Evolutionary conservation across 2,113 vertebrate genomes (phyloP).

Genomic region (Chinchilla lanigera): DNA sequence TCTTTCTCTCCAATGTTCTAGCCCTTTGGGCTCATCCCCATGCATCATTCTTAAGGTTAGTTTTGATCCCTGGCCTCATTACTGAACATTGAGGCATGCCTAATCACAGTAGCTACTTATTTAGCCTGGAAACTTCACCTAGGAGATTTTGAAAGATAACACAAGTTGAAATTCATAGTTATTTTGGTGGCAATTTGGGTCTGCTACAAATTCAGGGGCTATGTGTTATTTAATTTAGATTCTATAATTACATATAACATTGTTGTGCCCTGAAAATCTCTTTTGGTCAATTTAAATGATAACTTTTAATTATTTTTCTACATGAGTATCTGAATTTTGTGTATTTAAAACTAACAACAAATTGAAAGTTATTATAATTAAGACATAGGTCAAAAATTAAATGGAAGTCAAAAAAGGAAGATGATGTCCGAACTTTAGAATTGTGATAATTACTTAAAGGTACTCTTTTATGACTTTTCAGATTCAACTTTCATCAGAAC

Average conservation of each 20-base stretch:
- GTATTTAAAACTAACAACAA: conserved; percentile 51
- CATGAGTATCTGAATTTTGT: conserved; percentile 42
- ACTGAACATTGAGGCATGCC: conserved; percentile 48
- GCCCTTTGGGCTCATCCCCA: neutral
- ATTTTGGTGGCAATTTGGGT: conserved; percentile 61
- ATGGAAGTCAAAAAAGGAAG: neutral
- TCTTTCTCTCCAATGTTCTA: conserved; percentile 19
- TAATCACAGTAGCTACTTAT: conserved; percentile 62
- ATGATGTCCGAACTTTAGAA: neutral
- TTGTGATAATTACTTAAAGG: neutral
- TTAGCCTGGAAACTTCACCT: conserved; percentile 67
- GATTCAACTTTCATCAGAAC: neutral
- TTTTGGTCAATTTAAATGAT: conserved; percentile 49
- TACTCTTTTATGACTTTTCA: neutral
- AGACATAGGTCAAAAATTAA: conserved; percentile 32
- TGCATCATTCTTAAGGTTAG: conserved; percentile 65
- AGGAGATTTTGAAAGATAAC: conserved; percentile 59
- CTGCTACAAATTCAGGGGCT: conserved; percentile 43
- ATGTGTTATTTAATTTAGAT: conserved; percentile 70
- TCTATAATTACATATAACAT: conserved; percentile 62
- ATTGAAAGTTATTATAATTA: conserved; percentile 39
- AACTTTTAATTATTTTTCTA: conserved; percentile 70
- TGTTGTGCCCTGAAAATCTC: conserved; percentile 55
- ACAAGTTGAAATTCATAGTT: conserved; percentile 65
- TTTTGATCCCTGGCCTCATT: conserved; percentile 75